Percentiles rank a stretch among this genome's conserved stretches.
Conservation (phyloP, 2,888 invertebrate species). For the Elmis aenea region DNA sequence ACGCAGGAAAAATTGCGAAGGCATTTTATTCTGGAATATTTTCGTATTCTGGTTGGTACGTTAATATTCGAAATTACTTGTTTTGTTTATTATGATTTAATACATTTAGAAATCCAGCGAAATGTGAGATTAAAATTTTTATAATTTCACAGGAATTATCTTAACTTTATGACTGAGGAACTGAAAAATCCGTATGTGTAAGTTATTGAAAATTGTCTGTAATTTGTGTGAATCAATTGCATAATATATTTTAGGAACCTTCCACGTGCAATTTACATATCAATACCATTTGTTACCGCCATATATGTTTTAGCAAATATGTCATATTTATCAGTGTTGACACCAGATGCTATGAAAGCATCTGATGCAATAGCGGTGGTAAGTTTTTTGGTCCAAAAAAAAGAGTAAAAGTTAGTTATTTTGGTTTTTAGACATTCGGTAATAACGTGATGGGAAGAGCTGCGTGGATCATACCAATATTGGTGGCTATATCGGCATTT, state of each 20-base stretch:
- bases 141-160: slow-evolving; percentile 64
- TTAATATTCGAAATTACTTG: slow-evolving; percentile 16
- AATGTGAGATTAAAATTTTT: slow-evolving; percentile 15
- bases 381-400: slow-evolving; percentile 39
- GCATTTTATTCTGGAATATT: slow-evolving; percentile 90
- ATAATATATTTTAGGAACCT: slow-evolving; percentile 59
- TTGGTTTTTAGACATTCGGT: slow-evolving; percentile 71
- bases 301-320: slow-evolving; percentile 87
- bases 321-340: slow-evolving; percentile 82
- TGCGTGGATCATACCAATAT: slow-evolving; percentile 78
- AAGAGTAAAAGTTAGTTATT: not conserved
- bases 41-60: slow-evolving; percentile 86
- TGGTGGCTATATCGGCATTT: slow-evolving; percentile 89
- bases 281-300: slow-evolving; percentile 79
- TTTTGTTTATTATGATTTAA: slow-evolving; percentile 11
- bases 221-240: not conserved
- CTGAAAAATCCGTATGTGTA: slow-evolving; percentile 75
- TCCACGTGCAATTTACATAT: slow-evolving; percentile 88
- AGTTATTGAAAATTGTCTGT: slow-evolving; percentile 31
- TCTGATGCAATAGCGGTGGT: slow-evolving; percentile 97
- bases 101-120: too few species aligned
- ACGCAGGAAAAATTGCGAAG: slow-evolving; percentile 80
- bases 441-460: slow-evolving; percentile 67
- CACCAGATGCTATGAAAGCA: slow-evolving; percentile 73
- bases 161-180: slow-evolving; percentile 93